Percentiles rank a stretch among this genome's conserved stretches.
Evolutionary conservation across 2,113 vertebrate genomes (phyloP).

Genomic region (Pagrus major): DNA sequence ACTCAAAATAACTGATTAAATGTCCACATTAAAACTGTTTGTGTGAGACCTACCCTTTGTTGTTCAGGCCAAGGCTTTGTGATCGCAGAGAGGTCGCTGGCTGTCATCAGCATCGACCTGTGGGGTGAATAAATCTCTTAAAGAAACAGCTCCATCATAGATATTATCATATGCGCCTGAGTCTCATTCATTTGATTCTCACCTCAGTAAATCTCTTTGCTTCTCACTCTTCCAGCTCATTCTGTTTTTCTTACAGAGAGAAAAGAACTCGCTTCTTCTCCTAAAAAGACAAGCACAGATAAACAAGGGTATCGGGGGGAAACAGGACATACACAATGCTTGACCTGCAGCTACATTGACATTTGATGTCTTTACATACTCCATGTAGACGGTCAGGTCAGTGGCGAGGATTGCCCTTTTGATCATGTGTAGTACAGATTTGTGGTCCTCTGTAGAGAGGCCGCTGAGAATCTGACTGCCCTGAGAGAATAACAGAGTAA

Average conservation of each 20-base stretch:
- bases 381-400: conserved; percentile 90
- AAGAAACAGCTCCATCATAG: neutral
- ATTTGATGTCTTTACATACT: conserved; percentile 83
- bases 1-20: neutral
- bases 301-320: neutral
- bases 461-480: conserved; percentile 93
- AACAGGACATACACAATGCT: neutral
- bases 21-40: neutral
- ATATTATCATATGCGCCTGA: neutral
- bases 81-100: conserved; percentile 93
- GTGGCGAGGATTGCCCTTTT: conserved; percentile 94
- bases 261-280: conserved; percentile 88
- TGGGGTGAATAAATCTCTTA: conserved; percentile 6
- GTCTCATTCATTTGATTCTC: conserved; percentile 35
- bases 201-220: conserved; percentile 91
- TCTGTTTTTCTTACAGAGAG: conserved; percentile 87
- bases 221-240: conserved; percentile 88
- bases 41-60: conserved; percentile 84
- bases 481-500: conserved; percentile 67
- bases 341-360: conserved; percentile 8
- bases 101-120: conserved; percentile 96
- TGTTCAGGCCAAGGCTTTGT: conserved; percentile 95
- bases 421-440: conserved; percentile 87
- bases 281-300: conserved; percentile 49
- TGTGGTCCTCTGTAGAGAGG: conserved; percentile 91